phyloP scores from a whole-genome alignment of 2,888 invertebrate species.

The Galerucella nymphaeae region DNA sequence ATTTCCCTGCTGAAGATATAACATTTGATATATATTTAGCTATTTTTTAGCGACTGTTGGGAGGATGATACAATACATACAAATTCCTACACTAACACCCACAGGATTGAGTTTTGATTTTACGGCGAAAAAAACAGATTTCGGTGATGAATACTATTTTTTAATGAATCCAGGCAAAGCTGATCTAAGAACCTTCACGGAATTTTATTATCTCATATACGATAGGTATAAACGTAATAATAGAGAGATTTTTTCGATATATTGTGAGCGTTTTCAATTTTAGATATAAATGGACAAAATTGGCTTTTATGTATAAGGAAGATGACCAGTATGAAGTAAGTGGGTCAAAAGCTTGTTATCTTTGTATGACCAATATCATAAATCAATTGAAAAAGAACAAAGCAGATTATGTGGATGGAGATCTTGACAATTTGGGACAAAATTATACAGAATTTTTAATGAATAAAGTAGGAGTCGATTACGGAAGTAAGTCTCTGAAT shows the following conservation, averaged over 20 bases:
- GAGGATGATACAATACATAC: slow-evolving; percentile 81
- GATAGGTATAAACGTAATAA: slow-evolving; percentile 68
- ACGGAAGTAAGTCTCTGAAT: slow-evolving; percentile 73
- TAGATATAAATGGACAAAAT: slow-evolving; percentile 79
- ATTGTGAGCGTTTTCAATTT: slow-evolving; percentile 21
- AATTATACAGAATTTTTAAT: slow-evolving; percentile 73
- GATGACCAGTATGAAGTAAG: slow-evolving; percentile 75
- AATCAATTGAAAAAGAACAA: slow-evolving; percentile 66
- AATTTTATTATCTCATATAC: slow-evolving; percentile 77
- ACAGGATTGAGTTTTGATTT: slow-evolving; percentile 87
- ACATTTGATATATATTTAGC: slow-evolving; percentile 14
- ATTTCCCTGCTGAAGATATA: not conserved
- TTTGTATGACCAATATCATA: slow-evolving; percentile 77
- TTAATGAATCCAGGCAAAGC: slow-evolving; percentile 78
- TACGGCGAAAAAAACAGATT: slow-evolving; percentile 75
- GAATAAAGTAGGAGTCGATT: slow-evolving; percentile 75
- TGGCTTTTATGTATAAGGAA: slow-evolving; percentile 81
- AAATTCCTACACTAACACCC: slow-evolving; percentile 81
- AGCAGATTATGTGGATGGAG: slow-evolving; percentile 70
- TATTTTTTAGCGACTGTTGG: slow-evolving; percentile 79
- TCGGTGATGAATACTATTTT: slow-evolving; percentile 82
- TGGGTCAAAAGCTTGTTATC: slow-evolving; percentile 79
- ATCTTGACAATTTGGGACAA: slow-evolving; percentile 68
- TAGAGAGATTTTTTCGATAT: too few relatives aligned
- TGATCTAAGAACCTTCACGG: slow-evolving; percentile 78